Evolutionary conservation across 2,888 invertebrate species (phyloP), one percentile per base, ranked within the genome.

Genomic region (Idaea dimidiata): DNA sequence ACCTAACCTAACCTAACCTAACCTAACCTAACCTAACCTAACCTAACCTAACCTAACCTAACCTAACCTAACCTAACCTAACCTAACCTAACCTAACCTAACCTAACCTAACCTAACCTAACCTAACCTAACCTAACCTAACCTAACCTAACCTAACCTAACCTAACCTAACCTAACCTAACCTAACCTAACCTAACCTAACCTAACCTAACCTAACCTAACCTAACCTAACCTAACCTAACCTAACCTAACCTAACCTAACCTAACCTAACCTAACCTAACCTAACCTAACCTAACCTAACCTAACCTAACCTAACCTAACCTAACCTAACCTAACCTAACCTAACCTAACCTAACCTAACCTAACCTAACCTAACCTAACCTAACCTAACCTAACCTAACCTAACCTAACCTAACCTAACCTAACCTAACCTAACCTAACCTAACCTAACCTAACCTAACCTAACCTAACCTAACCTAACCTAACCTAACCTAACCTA

Each of bases 291-390:
- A 61, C 62, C 59, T 59, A 59, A 62, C 62, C 62, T 59, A 59
- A 59, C 59, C 59, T 59, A 62, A 62, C 59, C 59, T 62, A 62
- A 62, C 59, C 56, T 43, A 62, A 62, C 59, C 59, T 59, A 62
- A 62, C 62, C 62, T 62, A 59, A 62, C 59, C 62, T 43, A 58
- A 61, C 63, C 63, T 64, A 61, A 61, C 60, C 61, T 60, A 64
- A 64, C 61, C 61, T 64, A 61, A 61, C 63, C 63, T 64, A 65
- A 65, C 65, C 65, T 65, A 65, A 65, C 65, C 65, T 65, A 65
- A 65, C 65, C 65, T 65, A 65, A 65, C 65, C 65, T 62, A 65
- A 65, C 65, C 65, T 65, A 65, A 65, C 65, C 65, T 65, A 65
- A 65, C 65, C 65, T 65, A 65, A 65, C 65, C 65, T 62, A 65